A percentile compares a stretch with the other conserved stretches of the same genome.
These are phyloP conservation scores for Myotis vivesi DNA, from an alignment of 2,797 vertebrate genomes.

Conservation along the genomic window DNA sequence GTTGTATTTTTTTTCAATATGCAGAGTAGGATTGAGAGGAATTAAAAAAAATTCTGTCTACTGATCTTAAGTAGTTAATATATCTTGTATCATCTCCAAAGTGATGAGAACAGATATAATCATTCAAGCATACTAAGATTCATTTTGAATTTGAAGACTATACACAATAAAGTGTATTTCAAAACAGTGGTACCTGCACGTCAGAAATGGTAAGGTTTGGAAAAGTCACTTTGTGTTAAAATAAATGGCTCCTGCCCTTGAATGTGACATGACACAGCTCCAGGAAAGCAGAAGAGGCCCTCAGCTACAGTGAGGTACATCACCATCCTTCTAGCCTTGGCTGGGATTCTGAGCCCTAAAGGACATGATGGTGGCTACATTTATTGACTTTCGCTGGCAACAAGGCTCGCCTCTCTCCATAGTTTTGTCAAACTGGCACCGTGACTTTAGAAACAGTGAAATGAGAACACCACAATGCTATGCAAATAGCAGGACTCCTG, in stretches of 20 bases:
- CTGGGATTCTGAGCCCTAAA: not conserved
- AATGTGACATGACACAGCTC: not conserved
- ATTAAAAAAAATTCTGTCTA: not conserved
- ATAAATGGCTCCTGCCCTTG: not conserved
- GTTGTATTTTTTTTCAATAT: not conserved
- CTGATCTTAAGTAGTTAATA: not conserved
- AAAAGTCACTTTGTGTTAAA: not conserved
- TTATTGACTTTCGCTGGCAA: not conserved
- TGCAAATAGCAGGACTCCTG: not conserved
- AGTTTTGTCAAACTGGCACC: not conserved
- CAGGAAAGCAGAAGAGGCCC: not conserved
- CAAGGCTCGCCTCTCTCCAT: not conserved
- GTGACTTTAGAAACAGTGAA: constrained; percentile 9
- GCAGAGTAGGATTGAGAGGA: not conserved
- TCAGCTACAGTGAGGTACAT: not conserved
- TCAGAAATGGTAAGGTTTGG: not conserved
- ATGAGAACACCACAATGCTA: not conserved
- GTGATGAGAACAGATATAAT: not conserved
- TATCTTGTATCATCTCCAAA: not conserved
- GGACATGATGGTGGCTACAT: not conserved
- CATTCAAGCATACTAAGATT: not conserved
- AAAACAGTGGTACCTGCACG: not conserved
- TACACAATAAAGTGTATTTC: not conserved
- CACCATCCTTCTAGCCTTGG: not conserved
- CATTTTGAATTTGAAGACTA: not conserved